A percentile compares a stretch with the other conserved stretches of the same genome.
Evolutionary conservation across 2,888 invertebrate genomes (phyloP).

Genomic region (Hydropsyche betteni): DNA sequence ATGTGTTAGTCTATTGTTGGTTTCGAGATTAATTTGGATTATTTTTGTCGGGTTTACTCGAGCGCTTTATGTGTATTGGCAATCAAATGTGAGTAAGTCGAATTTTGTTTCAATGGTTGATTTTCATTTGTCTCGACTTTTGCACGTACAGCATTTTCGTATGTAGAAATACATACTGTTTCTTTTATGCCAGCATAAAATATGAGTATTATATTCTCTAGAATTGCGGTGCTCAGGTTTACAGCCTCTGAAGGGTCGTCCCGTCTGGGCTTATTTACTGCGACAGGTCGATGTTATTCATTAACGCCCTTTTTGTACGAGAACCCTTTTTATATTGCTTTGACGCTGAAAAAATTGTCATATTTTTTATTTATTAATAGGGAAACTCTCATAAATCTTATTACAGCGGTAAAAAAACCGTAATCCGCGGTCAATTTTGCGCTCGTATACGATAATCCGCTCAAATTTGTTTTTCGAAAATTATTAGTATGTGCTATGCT

Average conservation of each 20-base stretch:
- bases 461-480: not conserved
- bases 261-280: constrained; percentile 16
- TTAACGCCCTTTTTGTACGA: constrained; percentile 17
- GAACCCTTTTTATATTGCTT: constrained; percentile 11
- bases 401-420: not conserved
- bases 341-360: not conserved
- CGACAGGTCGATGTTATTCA: constrained; percentile 14
- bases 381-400: not conserved
- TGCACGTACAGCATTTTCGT: too few species aligned
- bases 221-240: not conserved
- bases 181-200: too few species aligned
- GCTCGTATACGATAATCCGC: constrained; percentile 8
- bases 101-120: too few species aligned
- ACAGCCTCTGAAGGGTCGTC: constrained; percentile 4
- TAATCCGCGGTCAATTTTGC: not conserved
- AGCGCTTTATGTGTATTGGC: too few species aligned
- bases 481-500: not conserved
- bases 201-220: too few species aligned
- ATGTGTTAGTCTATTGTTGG: too few species aligned
- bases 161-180: too few species aligned
- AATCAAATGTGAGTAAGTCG: too few species aligned
- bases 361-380: not conserved
- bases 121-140: too few species aligned
- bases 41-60: too few species aligned
- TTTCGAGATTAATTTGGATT: too few species aligned